These are phyloP conservation scores for Discoglossus pictus DNA, from an alignment of 2,797 vertebrate species.

Conservation along the genomic window DNA sequence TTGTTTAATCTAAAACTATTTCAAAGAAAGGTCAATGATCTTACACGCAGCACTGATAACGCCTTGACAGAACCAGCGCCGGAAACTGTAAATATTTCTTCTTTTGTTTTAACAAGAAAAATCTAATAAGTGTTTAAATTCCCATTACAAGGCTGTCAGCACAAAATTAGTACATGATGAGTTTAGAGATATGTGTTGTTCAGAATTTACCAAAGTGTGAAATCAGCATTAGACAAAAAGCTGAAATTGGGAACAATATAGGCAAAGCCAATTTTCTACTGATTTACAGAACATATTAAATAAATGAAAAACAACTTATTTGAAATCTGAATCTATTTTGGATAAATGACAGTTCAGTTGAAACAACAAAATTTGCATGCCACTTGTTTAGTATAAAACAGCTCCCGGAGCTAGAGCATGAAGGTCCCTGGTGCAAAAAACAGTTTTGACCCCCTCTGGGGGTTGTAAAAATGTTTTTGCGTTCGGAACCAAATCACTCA, in stretches of 20 bases:
- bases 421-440: no score
- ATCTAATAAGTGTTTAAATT: slow-evolving; percentile 58
- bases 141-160: slow-evolving; percentile 61
- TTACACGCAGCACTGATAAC: not conserved
- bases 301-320: slow-evolving; percentile 33
- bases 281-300: slow-evolving; percentile 34
- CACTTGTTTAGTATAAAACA: no score
- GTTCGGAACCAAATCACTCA: no score
- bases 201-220: slow-evolving; percentile 50
- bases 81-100: slow-evolving; percentile 51
- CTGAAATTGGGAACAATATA: slow-evolving; percentile 48
- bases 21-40: not conserved
- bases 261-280: slow-evolving; percentile 44
- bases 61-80: slow-evolving; percentile 26
- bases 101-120: slow-evolving; percentile 56
- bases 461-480: no score
- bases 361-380: no score
- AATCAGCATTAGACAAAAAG: slow-evolving; percentile 64
- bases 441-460: no score
- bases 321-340: slow-evolving; percentile 29
- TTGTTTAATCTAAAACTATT: no score
- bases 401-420: no score
- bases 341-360: slow-evolving; percentile 27
- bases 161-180: slow-evolving; percentile 60
- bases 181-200: slow-evolving; percentile 52